Evolutionary conservation across 2,797 vertebrate genomes (phyloP), one percentile per base, ranked within the genome.

Genomic region (Morus bassanus): DNA sequence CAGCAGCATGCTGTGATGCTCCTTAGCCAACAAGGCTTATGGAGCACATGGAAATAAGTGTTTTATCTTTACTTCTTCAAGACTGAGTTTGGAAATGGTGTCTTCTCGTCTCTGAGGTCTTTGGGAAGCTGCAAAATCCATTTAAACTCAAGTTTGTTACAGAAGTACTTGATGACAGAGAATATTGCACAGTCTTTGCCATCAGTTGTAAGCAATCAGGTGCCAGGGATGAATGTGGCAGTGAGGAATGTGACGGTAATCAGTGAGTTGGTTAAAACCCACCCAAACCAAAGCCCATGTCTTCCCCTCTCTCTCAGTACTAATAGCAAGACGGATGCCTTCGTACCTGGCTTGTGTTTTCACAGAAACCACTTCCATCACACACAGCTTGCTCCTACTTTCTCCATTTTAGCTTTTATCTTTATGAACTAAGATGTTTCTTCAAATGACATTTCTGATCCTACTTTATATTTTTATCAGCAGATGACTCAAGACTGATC

Each of bases 11-110:
- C 72, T 76, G 54, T 75, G 81, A 85, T 88, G 91, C 45, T 41
- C 63, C 83, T 57, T 83, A 78, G 41, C 91, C 79, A 95, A 79
- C 87, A 39, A 1, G 5, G 39, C 60, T 60, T 54, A 39, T 4
- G 6, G 21, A 57, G 67, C 87, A 27, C 73, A 24, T 28, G 75
- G 88, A 93, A 92, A 91, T 74, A 91, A 94, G 64, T 86, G 86
- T 88, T 91, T 90, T 31, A 5, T 75, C 21, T 96, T 87, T 89
- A 83, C 76, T 83, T 93, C 88, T 95, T 96, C 78, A 93, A 80
- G 87, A 72, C 48, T 79, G 51, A 92, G 27, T 87, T 83, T 85
- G n/a, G 65, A 91, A 75, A 86, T 41, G n/a, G 30, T 64, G 35
- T 89, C 60, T 91, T 94, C 60, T 46, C 13, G 31, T 41, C 37